Evolutionary conservation across 2,797 vertebrate species (phyloP).

Genomic region (Tauraco hartlaubi): DNA sequence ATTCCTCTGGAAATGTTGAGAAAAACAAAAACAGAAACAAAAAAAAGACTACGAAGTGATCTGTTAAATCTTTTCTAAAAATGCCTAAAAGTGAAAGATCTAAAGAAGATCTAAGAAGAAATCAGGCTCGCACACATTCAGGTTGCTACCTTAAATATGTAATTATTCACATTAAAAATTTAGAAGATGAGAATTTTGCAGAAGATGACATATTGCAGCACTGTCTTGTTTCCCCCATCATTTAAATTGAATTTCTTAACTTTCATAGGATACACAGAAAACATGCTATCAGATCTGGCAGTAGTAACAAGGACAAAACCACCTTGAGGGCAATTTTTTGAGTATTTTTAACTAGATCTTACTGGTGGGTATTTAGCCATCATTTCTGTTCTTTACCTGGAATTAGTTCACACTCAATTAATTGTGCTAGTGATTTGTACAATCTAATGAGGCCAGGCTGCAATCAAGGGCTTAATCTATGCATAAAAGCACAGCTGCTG

Average conservation of each 20-base stretch:
- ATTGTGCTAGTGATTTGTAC: not conserved
- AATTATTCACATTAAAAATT: not conserved
- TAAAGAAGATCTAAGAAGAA: not conserved
- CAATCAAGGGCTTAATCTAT: not conserved
- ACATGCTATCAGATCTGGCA: not conserved
- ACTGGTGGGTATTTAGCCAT: not conserved
- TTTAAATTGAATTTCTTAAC: not conserved
- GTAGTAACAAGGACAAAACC: not conserved
- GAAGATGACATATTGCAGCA: not conserved
- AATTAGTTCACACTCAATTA: not conserved
- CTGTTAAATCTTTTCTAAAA: not conserved
- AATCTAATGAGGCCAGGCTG: not conserved
- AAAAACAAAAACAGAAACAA: too few relatives aligned
- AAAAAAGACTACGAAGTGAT: not conserved
- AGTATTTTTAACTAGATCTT: not conserved
- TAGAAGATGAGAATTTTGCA: not conserved
- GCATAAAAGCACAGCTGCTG: not conserved
- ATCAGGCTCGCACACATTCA: not conserved
- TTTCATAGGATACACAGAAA: not conserved
- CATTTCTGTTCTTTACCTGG: not conserved
- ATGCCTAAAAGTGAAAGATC: not conserved
- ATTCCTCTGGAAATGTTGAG: not conserved
- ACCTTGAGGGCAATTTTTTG: not conserved
- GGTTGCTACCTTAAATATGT: not conserved
- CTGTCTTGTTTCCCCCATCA: too few relatives aligned